phyloP scores from a whole-genome alignment of 1,140 invertebrate genomes.

The Drosophila takahashii region DNA sequence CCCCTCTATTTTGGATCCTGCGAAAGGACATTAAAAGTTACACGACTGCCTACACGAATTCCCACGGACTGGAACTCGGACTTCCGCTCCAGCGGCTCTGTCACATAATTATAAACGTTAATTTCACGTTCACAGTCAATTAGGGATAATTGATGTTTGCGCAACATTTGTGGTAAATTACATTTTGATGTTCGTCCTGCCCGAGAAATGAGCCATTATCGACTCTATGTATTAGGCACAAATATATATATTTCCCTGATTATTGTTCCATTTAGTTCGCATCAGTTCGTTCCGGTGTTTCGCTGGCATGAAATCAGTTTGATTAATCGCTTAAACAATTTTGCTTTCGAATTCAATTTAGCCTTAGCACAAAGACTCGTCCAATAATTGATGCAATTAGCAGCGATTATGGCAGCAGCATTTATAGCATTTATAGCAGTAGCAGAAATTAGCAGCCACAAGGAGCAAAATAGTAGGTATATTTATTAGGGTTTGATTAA shows the following conservation, averaged over 20 bases:
- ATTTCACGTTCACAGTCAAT: constrained; percentile 83
- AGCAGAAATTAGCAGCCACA: background rate
- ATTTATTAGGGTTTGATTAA: constrained; percentile 22
- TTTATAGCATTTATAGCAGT: background rate
- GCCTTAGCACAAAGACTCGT: constrained; percentile 29
- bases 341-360: constrained; percentile 46
- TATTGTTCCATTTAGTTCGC: constrained; percentile 43
- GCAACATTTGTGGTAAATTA: constrained; percentile 82
- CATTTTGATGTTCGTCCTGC: constrained; percentile 74
- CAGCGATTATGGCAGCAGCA: constrained; percentile 37
- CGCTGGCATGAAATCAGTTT: constrained; percentile 56
- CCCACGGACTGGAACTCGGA: constrained; percentile 33
- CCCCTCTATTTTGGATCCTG: background rate
- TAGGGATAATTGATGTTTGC: constrained; percentile 83
- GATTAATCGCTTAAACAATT: constrained; percentile 67
- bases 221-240: constrained; percentile 11
- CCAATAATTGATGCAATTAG: constrained; percentile 72
- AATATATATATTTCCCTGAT: background rate
- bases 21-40: constrained; percentile 49
- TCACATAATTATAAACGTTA: constrained; percentile 84
- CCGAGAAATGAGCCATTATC: constrained; percentile 41
- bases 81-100: constrained; percentile 53
- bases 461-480: constrained; percentile 7
- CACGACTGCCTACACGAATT: constrained; percentile 19
- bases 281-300: constrained; percentile 35